Evolutionary conservation across 2,113 vertebrate species (phyloP), one percentile per base, ranked within the genome.

Genomic region (Gopherus evgoodei): DNA sequence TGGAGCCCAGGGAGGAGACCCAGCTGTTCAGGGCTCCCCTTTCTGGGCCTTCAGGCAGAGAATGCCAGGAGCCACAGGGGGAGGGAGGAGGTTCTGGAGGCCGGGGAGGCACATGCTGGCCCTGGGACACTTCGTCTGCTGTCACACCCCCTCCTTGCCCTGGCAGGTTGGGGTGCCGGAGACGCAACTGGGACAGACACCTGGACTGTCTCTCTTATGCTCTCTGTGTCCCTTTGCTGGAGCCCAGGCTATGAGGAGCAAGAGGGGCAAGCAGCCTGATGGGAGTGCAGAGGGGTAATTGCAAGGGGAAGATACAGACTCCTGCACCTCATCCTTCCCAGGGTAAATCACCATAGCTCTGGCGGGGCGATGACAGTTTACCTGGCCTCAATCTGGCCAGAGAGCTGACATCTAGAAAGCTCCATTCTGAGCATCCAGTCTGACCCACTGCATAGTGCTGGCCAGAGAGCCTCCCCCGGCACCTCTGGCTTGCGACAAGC

Each of bases 161-260:
- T 29, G 49, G 27, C 69, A 14, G 50, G 21, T 35, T 7, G 12
- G 31, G 42, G 3, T 11, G 0, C 80, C 6, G 1, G 0, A 0
- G 3, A 11, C 1, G 14, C 10, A 19, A 13, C n/a, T 53, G 5
- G 0, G 0, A 1, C 2, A 54, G 49, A 31, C 10, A 27, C 59
- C 42, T 8, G 1, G 9, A 56, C 6, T 72, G 57, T 12, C 54
- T 29, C n/a, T 24, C 50, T 8, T 0, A 2, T 4, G 12, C 16
- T 42, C 10, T 19, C 22, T 6, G 16, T 72, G 19, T 78, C 81
- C 38, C 50, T 25, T 0, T 0, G 21, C 2, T 12, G 59, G 27
- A 1, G 21, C 25, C 42, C 47, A 59, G 52, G 22, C 2, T 12
- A 42, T 81, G 21, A 44, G 12, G 59, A 35, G 17, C 93, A 49